Conservation (phyloP, 2,113 vertebrate genomes). For the Callorhinus ursinus region DNA sequence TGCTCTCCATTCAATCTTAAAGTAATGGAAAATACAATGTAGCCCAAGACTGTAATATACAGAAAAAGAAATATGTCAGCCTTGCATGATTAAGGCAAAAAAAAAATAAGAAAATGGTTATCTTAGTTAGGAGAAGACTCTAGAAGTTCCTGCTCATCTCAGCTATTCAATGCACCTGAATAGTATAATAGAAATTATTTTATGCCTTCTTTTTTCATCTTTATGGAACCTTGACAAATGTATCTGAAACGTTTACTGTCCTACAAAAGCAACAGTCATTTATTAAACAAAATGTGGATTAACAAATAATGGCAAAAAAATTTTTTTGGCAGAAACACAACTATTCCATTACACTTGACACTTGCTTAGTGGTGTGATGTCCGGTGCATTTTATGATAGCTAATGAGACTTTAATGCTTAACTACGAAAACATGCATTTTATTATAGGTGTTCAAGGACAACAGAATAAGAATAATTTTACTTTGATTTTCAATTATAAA, state of each 20-base stretch:
- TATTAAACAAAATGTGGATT: background rate
- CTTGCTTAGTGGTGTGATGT: background rate
- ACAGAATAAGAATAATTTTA: background rate
- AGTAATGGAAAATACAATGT: background rate
- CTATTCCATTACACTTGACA: conserved; percentile 13
- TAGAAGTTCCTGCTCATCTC: background rate
- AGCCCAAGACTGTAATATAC: background rate
- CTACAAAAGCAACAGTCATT: background rate
- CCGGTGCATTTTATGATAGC: background rate
- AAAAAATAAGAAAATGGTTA: background rate
- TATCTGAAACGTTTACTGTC: background rate
- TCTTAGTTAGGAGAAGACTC: background rate
- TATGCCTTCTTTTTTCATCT: background rate
- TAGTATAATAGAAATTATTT: background rate
- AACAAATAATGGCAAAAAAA: background rate
- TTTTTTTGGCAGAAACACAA: background rate
- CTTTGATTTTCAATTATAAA: conserved; percentile 10
- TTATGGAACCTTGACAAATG: background rate
- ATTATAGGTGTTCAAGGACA: background rate
- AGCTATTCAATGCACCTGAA: background rate
- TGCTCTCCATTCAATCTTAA: background rate
- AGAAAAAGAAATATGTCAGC: background rate
- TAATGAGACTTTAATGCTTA: background rate
- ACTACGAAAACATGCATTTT: background rate
- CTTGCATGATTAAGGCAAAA: background rate